phyloP scores from a whole-genome alignment of 2,888 invertebrate genomes.

The Therioaphis trifolii region DNA sequence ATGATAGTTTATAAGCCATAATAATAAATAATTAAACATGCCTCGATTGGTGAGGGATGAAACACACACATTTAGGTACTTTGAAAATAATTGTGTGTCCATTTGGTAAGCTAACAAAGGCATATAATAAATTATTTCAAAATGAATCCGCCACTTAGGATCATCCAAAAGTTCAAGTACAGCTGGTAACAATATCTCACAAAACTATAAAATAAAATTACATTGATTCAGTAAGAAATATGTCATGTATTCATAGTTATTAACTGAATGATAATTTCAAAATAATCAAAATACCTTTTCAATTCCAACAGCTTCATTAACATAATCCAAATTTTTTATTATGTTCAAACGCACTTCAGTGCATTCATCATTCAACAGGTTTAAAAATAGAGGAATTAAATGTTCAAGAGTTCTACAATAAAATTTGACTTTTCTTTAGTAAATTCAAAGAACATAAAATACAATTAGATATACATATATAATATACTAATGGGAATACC shows the following conservation, averaged over 20 bases:
- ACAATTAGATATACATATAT: not conserved
- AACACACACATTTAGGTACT: constrained; percentile 98
- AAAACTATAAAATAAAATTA: constrained; percentile 79
- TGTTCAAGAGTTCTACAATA: constrained; percentile 87
- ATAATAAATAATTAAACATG: constrained; percentile 64
- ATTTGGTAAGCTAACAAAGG: constrained; percentile 96
- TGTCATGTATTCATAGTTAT: too few species aligned
- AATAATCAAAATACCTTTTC: constrained; percentile 70
- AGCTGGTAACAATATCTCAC: constrained; percentile 94
- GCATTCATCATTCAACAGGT: constrained; percentile 96
- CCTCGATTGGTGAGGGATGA: constrained; percentile 97
- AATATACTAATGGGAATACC: constrained; percentile 70
- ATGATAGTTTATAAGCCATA: too few species aligned
- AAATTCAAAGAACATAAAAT: not conserved
- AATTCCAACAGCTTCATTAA: constrained; percentile 90
- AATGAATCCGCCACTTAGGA: constrained; percentile 96
- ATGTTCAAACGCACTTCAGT: constrained; percentile 99
- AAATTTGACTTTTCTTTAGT: constrained; percentile 48
- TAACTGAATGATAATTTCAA: too few species aligned
- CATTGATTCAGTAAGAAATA: too few species aligned
- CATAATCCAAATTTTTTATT: constrained; percentile 98
- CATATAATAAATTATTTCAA: constrained; percentile 98
- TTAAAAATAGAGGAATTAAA: constrained; percentile 93
- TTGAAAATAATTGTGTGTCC: constrained; percentile 97
- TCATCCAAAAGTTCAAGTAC: constrained; percentile 99